Evolutionary conservation across 2,888 invertebrate species (phyloP).

Genomic region (Drosophila limbata): DNA sequence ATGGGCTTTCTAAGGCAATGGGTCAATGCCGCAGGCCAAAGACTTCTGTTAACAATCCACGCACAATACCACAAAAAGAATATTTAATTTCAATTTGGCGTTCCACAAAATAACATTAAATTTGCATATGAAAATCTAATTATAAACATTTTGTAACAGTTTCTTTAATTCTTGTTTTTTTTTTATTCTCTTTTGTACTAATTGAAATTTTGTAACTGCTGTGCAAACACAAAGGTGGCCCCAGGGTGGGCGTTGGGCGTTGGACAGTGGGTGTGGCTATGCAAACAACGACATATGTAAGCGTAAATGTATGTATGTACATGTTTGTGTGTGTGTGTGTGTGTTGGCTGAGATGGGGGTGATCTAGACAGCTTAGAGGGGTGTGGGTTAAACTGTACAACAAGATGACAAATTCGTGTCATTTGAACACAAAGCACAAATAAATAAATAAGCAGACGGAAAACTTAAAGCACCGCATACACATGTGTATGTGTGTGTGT

Average conservation of each 20-base stretch:
- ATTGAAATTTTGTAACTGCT: slow-evolving; percentile 76
- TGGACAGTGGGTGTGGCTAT: slow-evolving; percentile 53
- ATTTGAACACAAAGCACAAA: slow-evolving; percentile 56
- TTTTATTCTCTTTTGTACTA: slow-evolving; percentile 37
- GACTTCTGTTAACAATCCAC: slow-evolving; percentile 18
- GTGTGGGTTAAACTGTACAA: slow-evolving; percentile 48
- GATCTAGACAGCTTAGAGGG: slow-evolving; percentile 29
- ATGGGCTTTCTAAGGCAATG: slow-evolving; percentile 44
- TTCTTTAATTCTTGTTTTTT: slow-evolving; percentile 22
- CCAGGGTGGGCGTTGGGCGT: slow-evolving; percentile 25
- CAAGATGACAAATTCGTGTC: slow-evolving; percentile 76
- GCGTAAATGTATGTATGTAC: slow-evolving; percentile 14
- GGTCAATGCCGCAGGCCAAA: slow-evolving; percentile 65
- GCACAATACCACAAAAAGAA: slow-evolving; percentile 49
- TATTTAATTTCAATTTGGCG: slow-evolving; percentile 71
- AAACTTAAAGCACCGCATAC: slow-evolving; percentile 22
- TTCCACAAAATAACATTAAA: slow-evolving; percentile 44
- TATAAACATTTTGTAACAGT: slow-evolving; percentile 71
- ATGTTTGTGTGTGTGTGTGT: neutral
- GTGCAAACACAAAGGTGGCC: slow-evolving; percentile 64
- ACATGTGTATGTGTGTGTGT: slow-evolving; percentile 3
- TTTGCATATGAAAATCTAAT: slow-evolving; percentile 78
- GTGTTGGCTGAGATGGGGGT: neutral
- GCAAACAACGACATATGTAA: slow-evolving; percentile 76
- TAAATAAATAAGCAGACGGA: slow-evolving; percentile 71